phyloP scores from a whole-genome alignment of 64 coral and sea anemone genomes.

The Montipora efflorescens region DNA sequence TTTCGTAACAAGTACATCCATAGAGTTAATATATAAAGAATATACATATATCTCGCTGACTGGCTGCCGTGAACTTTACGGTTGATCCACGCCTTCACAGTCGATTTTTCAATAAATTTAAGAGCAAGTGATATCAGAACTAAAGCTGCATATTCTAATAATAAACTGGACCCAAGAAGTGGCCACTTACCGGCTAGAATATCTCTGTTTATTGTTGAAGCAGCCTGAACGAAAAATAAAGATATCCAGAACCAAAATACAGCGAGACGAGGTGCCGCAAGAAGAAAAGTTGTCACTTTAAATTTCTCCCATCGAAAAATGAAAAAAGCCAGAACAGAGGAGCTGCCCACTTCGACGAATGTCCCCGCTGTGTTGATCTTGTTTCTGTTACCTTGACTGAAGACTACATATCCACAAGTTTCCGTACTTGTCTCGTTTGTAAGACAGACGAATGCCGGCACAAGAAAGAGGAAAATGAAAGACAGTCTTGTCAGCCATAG shows the following conservation, averaged over 20 bases:
- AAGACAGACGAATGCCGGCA: constrained; percentile 66
- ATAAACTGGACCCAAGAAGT: constrained; percentile 48
- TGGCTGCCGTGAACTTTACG: neutral
- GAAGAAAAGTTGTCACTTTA: constrained; percentile 43
- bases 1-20: constrained; percentile 75
- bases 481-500: constrained; percentile 44
- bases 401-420: constrained; percentile 64
- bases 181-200: neutral
- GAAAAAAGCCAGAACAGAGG: neutral
- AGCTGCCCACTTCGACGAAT: constrained; percentile 53
- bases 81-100: constrained; percentile 62
- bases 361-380: constrained; percentile 64
- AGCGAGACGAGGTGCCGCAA: constrained; percentile 41
- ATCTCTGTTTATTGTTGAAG: constrained; percentile 47
- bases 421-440: constrained; percentile 56
- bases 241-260: constrained; percentile 78
- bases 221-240: constrained; percentile 34
- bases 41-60: constrained; percentile 15
- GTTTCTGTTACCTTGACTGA: constrained; percentile 60
- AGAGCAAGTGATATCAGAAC: constrained; percentile 64
- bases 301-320: constrained; percentile 79
- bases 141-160: constrained; percentile 62
- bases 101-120: constrained; percentile 76
- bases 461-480: constrained; percentile 73
- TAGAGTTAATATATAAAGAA: constrained; percentile 50